Evolutionary conservation across 2,797 vertebrate species (phyloP), one percentile per base, ranked within the genome.

Genomic region (Gallinago stenura): DNA sequence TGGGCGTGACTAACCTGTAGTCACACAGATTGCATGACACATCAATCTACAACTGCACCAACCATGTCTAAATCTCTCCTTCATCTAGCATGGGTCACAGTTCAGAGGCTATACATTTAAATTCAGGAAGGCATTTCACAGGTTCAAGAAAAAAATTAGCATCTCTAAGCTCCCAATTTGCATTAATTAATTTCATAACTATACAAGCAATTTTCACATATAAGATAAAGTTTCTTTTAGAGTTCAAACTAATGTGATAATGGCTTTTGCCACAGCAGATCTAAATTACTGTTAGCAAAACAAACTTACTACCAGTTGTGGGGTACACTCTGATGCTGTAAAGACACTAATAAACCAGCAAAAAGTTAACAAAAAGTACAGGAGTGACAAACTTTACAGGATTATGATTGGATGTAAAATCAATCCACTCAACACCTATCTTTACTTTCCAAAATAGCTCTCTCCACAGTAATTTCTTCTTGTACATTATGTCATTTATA

Each of bases 21-120:
- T 93, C 92, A 97, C 83, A 97, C 3, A 60, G 86, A 87, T 35
- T 90, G 79, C 48, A 60, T 45, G 72, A 90, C 73, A 90, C 61
- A 56, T 65, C 79, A 93, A 77, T 83, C 43, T 87, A 90, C 58
- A 90, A 83, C 69, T 87, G 33, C 73, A 61, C 45, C 68, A 90
- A 91, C 66, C 87, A 89, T 68, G 45, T 37, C 88, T 87, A 94
- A 94, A 93, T 85, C 62, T 85, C 33, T 90, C 77, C 73, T 70
- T 93, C 79, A 88, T 88, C n/a, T 89, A 50, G 80, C 30, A 82
- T 6, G 7, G 45, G 85, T 87, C 81, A 94, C 43, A 80, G 73
- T 87, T 93, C 56, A 86, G 51, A 91, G 28, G 24, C 57, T 89
- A 56, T 85, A 93, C 92, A 79, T 90, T 90, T 87, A 70, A 95